These are phyloP conservation scores for Elegia similella DNA, from an alignment of 2,888 invertebrate species.

Conservation along the genomic window DNA sequence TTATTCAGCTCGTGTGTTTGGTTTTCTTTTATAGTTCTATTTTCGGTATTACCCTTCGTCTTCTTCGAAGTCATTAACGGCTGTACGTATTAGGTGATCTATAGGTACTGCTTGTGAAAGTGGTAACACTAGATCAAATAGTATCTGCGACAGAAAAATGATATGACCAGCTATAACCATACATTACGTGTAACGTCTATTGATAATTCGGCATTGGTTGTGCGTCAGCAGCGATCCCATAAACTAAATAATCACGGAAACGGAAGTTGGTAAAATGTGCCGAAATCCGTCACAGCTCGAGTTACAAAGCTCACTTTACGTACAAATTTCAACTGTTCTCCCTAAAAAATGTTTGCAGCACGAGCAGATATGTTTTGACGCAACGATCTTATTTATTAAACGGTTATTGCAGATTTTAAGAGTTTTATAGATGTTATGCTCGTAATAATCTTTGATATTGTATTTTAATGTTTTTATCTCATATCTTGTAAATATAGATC, in stretches of 20 bases:
- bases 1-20: no score
- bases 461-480: neutral
- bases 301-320: constrained; percentile 2
- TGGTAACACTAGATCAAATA: no score
- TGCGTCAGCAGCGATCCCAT: constrained; percentile 16
- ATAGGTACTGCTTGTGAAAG: no score
- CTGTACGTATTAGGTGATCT: no score
- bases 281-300: constrained; percentile 22
- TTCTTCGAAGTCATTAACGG: no score
- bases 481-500: neutral
- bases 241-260: constrained; percentile 27
- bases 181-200: no score
- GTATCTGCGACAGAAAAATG: no score
- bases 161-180: no score
- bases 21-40: no score
- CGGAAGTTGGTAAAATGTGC: constrained; percentile 26
- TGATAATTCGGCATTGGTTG: neutral
- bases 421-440: neutral
- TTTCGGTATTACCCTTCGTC: no score
- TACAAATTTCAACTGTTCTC: neutral
- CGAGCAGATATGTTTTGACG: neutral
- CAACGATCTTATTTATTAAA: neutral
- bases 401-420: neutral
- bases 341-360: neutral
- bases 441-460: neutral